Base-by-base conservation (phyloP, 2,888 invertebrate genomes). In the Carterocephalus palaemon region DNA sequence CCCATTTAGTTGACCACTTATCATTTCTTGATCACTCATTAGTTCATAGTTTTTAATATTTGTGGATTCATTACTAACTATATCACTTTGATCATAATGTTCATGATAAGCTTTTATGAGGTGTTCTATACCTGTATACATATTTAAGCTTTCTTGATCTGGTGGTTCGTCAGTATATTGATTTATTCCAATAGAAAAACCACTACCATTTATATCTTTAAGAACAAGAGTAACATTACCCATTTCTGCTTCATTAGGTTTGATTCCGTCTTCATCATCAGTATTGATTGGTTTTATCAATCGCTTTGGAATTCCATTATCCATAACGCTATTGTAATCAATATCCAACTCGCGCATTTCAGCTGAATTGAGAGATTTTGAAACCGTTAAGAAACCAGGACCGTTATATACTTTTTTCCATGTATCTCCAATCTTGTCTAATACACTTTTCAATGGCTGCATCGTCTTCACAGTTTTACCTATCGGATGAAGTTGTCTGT, bases 171-270 rank as follows among this genome's bases (percentile, higher is more conserved):
- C 82, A 1, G 69, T 61, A 46, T 75, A 84, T 46, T 82, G 79
- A 43, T 79, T 84, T 24, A 78, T 75, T 1, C 84, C 84, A 9
- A 85, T 62, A 1, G 83, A 69, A 38, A 83, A 74, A 0, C 85
- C 85, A 19, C 78, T 67, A 0, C 79, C 81, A 47, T 72, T 79
- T 8, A 85, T 67, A 29, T 81, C 70, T 62, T 79, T 81, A 1
- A 84, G 53, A 8, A 72, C 56, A 32, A 77, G 73, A 10, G 76
- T 77, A 4, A 72, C 51, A 42, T 80, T 73, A 1, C 68, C 71
- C n/a, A 67, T 31, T 56, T 76, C 67, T 0, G 59, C 48, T 0
- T 58, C 34, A 19, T 57, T 54, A 12, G 50, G 34, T 2, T 41
- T 51, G 41, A 63, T 59, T 16, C 37, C 24, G 6, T 60, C 61